Evolutionary conservation across 2,888 invertebrate species (phyloP), one percentile per base, ranked within the genome.

Genomic region (Cetonia aurata): DNA sequence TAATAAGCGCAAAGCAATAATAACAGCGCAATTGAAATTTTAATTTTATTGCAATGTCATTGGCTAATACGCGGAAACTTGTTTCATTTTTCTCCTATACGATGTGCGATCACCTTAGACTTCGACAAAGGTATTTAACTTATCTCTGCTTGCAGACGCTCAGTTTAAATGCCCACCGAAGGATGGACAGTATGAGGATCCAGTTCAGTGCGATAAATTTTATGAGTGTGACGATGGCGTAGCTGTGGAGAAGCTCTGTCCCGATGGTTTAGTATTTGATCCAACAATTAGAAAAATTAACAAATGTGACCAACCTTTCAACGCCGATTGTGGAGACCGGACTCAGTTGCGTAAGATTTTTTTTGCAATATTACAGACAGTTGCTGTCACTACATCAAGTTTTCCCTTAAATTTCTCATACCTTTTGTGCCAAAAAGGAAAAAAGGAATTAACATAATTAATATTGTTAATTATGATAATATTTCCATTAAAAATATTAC

Each of bases 281-380:
- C 93, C 90, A 0, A 85, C 90, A 76, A 95, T 93, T 83, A 90
- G 95, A 79, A 94, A 94, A 86, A 88, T 93, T 82, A 96, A 95
- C 88, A 95, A 96, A 83, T 96, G 96, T 82, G 96, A 96, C 85
- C 95, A 95, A 82, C 93, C 95, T 81, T 96, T 95, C 90, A 95
- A 95, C 81, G 94, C 95, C 17, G 96, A 96, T 83, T 96, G 96
- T 80, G 95, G 93, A 65, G 94, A 95, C 82, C 91, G 96, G 82
- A 89, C 91, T 60, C 94, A 95, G 85, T 87, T 96, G 74, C 96
- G 96, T 96, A 89, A 93, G 95, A 65, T 90, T 74, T 31, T 37
- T 41, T 42, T 13, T 57, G 25, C 4, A 25, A 3, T 25, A 25
- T 25, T 25, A 25, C 25, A 4, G 4, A 25, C 25, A 25, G 25